These are phyloP conservation scores for Tinea trinotella DNA, from an alignment of 2,888 invertebrate genomes.

Conservation along the genomic window DNA sequence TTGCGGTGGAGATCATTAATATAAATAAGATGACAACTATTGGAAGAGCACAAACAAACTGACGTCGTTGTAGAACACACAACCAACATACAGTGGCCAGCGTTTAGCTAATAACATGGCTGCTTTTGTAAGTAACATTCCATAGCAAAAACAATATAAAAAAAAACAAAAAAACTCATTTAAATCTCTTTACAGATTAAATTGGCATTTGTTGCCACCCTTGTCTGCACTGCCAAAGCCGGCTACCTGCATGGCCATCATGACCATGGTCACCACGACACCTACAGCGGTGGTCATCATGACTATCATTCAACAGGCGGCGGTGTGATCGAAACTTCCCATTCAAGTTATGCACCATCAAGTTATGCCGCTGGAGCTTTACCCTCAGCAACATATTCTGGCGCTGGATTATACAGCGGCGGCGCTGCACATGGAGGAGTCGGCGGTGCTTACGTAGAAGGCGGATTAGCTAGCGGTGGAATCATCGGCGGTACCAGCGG, in stretches of 20 bases:
- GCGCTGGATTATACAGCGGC: slow-evolving; percentile 28
- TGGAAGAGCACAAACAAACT: slow-evolving; percentile 53
- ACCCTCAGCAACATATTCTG: slow-evolving; percentile 54
- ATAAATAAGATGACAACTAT: slow-evolving; percentile 58
- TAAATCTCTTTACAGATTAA: slow-evolving; percentile 46
- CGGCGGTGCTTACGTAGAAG: slow-evolving; percentile 18
- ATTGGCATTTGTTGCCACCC: slow-evolving; percentile 54
- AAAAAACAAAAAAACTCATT: slow-evolving; percentile 13
- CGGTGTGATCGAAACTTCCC: not conserved
- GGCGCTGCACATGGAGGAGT: slow-evolving; percentile 23
- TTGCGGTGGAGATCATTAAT: slow-evolving; percentile 35
- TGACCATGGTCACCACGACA: slow-evolving; percentile 32
- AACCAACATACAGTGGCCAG: slow-evolving; percentile 50
- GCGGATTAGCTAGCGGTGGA: slow-evolving; percentile 27
- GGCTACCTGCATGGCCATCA: slow-evolving; percentile 42
- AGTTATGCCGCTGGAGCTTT: slow-evolving; percentile 57
- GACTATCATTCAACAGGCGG: not conserved
- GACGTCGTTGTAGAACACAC: slow-evolving; percentile 53
- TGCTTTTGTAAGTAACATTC: slow-evolving; percentile 48
- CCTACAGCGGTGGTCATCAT: slow-evolving; percentile 24
- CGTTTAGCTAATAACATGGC: slow-evolving; percentile 68
- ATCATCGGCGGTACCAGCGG: slow-evolving; percentile 21
- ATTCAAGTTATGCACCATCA: slow-evolving; percentile 53
- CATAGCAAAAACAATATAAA: slow-evolving; percentile 16
- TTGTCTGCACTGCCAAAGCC: slow-evolving; percentile 51